phyloP scores from a whole-genome alignment of 2,797 vertebrate species.

The Sebastes ruberrimus region DNA sequence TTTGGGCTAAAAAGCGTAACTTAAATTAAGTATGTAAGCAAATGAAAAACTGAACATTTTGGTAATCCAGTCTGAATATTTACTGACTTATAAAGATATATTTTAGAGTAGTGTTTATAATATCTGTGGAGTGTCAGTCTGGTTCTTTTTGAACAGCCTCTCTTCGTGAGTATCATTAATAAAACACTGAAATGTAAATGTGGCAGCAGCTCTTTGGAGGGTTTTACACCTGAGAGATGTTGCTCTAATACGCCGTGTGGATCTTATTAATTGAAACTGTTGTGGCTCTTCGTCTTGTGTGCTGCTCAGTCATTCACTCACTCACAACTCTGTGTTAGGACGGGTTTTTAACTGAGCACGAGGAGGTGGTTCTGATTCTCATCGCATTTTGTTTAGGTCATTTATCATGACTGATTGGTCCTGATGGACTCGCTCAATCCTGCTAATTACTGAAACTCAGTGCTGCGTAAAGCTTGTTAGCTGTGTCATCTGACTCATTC shows the following conservation, averaged over 20 bases:
- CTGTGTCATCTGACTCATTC: not conserved
- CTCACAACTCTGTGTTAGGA: not conserved
- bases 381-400: not conserved
- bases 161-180: not conserved
- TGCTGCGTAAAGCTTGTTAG: not conserved
- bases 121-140: not conserved
- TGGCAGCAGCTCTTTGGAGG: not conserved
- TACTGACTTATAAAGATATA: not conserved
- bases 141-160: not conserved
- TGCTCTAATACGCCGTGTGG: too few relatives aligned
- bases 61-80: not conserved
- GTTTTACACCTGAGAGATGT: not conserved
- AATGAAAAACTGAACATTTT: not conserved
- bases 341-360: not conserved
- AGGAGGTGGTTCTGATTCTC: not conserved
- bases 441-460: not conserved
- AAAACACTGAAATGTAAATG: not conserved
- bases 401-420: not conserved
- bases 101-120: not conserved
- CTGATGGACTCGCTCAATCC: not conserved
- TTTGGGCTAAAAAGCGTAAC: not conserved
- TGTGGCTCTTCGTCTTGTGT: not conserved
- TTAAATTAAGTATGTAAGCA: not conserved
- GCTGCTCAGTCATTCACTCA: not conserved
- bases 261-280: not conserved